phyloP scores from a whole-genome alignment of 1,140 invertebrate species.

The Ostrea denselamellosa region DNA sequence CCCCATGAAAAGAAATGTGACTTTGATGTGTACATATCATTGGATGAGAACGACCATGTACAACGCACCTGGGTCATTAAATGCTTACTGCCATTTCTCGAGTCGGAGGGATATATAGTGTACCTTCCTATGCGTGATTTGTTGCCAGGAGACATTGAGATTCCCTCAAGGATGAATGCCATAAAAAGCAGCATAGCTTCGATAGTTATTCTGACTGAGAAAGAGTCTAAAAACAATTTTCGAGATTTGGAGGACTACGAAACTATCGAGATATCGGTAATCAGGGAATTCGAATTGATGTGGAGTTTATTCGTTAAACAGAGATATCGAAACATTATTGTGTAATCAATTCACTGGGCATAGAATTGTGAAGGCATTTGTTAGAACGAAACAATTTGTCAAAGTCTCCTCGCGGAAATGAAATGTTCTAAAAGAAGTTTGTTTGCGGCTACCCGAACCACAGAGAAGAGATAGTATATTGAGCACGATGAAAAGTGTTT shows the following conservation, averaged over 20 bases:
- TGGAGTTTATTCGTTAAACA: background rate
- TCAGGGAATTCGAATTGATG: background rate
- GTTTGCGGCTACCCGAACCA: background rate
- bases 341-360: background rate
- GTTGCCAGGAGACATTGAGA: background rate
- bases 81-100: background rate
- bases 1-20: background rate
- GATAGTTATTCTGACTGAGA: background rate
- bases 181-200: background rate
- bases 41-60: background rate
- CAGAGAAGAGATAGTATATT: too few species aligned
- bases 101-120: background rate
- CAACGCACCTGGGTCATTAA: background rate
- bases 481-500: too few species aligned
- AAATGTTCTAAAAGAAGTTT: background rate
- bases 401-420: background rate
- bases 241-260: background rate
- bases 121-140: background rate
- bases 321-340: background rate
- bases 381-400: background rate
- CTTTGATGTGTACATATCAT: background rate
- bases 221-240: background rate
- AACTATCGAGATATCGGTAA: background rate
- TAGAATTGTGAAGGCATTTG: background rate
- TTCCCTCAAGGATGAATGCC: background rate